These are phyloP conservation scores for Wasmannia auropunctata DNA, from an alignment of 1,140 invertebrate genomes.

Conservation along the genomic window DNA sequence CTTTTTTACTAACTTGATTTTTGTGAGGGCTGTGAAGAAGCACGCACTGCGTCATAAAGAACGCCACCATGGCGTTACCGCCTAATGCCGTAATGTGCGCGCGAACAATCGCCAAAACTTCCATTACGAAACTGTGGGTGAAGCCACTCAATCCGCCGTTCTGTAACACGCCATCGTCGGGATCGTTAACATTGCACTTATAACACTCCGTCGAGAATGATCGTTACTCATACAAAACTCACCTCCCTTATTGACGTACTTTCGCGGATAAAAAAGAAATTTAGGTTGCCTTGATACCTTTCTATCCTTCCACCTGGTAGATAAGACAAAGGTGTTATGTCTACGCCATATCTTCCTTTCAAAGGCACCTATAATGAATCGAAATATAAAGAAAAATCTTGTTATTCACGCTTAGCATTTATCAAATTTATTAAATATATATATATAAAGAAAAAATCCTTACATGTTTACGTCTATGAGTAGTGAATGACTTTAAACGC, in stretches of 20 bases:
- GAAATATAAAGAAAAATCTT: neutral
- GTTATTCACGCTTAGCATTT: neutral
- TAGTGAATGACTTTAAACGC: slow-evolving; percentile 74
- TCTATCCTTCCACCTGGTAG: slow-evolving; percentile 93
- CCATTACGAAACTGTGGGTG: slow-evolving; percentile 96
- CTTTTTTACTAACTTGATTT: slow-evolving; percentile 93
- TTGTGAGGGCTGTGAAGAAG: slow-evolving; percentile 97
- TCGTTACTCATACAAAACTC: slow-evolving; percentile 54
- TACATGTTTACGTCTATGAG: slow-evolving; percentile 81
- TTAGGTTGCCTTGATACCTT: slow-evolving; percentile 95
- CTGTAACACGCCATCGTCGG: slow-evolving; percentile 77
- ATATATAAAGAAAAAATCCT: slow-evolving; percentile 29
- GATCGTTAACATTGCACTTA: neutral
- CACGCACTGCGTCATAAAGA: slow-evolving; percentile 96
- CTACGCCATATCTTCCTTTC: slow-evolving; percentile 91
- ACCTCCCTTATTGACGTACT: slow-evolving; percentile 96
- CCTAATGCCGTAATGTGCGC: slow-evolving; percentile 97
- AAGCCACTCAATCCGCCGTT: slow-evolving; percentile 96
- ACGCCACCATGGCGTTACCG: slow-evolving; percentile 97
- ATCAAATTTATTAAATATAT: neutral
- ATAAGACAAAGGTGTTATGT: slow-evolving; percentile 93
- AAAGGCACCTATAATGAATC: slow-evolving; percentile 85
- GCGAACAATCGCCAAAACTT: slow-evolving; percentile 95
- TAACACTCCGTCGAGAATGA: neutral
- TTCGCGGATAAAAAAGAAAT: slow-evolving; percentile 98